Conservation (phyloP, 2,888 invertebrate species). For the Leptodirus hochenwartii region DNA sequence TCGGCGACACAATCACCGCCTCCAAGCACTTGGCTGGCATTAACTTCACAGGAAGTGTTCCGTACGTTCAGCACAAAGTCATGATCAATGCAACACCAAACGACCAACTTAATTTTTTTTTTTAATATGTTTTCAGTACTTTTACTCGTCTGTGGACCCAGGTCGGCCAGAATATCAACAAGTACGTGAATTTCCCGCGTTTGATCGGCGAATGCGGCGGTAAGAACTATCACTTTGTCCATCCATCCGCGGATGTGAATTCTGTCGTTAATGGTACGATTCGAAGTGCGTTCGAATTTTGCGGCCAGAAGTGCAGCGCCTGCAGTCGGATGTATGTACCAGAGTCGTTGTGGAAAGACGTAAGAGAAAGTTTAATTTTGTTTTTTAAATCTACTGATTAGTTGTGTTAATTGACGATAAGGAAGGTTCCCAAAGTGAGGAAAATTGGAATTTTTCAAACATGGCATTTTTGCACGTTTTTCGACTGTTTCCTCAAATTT, state of each 20-base stretch:
- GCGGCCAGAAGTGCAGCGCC: constrained; percentile 97
- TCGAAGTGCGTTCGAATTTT: constrained; percentile 86
- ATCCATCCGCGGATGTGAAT: constrained; percentile 71
- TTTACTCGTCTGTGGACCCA: constrained; percentile 86
- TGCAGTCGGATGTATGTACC: constrained; percentile 96
- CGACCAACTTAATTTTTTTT: constrained; percentile 2
- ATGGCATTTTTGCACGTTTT: no score
- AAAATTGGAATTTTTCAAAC: no score
- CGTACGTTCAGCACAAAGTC: constrained; percentile 33
- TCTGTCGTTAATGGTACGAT: constrained; percentile 73
- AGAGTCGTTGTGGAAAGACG: constrained; percentile 62
- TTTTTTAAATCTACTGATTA: constrained; percentile 3
- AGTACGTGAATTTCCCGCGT: constrained; percentile 79
- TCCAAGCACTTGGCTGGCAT: constrained; percentile 80
- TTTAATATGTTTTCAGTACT: constrained; percentile 36
- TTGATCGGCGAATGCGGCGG: constrained; percentile 96
- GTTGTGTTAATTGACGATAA: not conserved
- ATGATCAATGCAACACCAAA: not conserved
- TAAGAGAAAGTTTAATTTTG: constrained; percentile 24
- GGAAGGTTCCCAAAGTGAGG: no score
- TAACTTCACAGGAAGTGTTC: constrained; percentile 96
- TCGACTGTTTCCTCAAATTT: no score
- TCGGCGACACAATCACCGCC: constrained; percentile 76
- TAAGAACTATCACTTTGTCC: constrained; percentile 97
- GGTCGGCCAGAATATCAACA: constrained; percentile 73